phyloP scores from a whole-genome alignment of 2,888 invertebrate genomes.

The Caenorhabditis panamensis region DNA sequence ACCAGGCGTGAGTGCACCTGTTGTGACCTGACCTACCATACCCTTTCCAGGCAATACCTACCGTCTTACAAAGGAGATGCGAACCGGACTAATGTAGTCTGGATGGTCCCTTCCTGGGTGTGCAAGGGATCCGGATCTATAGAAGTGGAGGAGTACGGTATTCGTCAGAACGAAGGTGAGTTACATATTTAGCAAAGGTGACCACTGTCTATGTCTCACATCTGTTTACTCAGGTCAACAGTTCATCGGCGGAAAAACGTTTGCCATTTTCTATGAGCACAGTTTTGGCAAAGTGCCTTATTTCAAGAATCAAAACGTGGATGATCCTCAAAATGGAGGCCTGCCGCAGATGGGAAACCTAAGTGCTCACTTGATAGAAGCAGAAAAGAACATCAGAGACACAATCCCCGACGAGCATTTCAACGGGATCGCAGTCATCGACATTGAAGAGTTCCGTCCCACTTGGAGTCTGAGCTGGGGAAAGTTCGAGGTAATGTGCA shows the following conservation, averaged over 20 bases:
- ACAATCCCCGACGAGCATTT: constrained; percentile 66
- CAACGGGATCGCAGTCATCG: constrained; percentile 67
- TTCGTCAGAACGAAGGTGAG: constrained; percentile 43
- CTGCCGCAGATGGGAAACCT: constrained; percentile 66
- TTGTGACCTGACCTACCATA: not conserved
- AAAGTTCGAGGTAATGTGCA: constrained; percentile 43
- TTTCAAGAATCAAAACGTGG: constrained; percentile 45
- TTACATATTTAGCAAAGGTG: not conserved
- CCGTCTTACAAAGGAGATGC: constrained; percentile 2
- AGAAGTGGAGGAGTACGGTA: constrained; percentile 48
- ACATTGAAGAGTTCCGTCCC: constrained; percentile 71
- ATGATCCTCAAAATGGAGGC: constrained; percentile 65
- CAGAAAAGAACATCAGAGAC: constrained; percentile 46
- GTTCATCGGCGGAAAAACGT: constrained; percentile 51
- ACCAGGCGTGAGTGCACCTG: not conserved
- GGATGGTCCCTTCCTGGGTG: constrained; percentile 58
- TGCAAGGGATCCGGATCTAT: constrained; percentile 31
- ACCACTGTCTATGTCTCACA: not conserved
- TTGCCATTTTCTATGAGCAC: constrained; percentile 69
- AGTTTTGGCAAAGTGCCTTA: constrained; percentile 66
- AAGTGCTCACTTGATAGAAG: constrained; percentile 31
- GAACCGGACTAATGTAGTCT: constrained; percentile 45
- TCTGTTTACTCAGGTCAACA: constrained; percentile 44
- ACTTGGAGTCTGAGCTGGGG: constrained; percentile 69
- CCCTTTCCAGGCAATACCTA: constrained; percentile 25